Evolutionary conservation across 2,888 invertebrate genomes (phyloP).

Genomic region (Brachylomia viminalis): DNA sequence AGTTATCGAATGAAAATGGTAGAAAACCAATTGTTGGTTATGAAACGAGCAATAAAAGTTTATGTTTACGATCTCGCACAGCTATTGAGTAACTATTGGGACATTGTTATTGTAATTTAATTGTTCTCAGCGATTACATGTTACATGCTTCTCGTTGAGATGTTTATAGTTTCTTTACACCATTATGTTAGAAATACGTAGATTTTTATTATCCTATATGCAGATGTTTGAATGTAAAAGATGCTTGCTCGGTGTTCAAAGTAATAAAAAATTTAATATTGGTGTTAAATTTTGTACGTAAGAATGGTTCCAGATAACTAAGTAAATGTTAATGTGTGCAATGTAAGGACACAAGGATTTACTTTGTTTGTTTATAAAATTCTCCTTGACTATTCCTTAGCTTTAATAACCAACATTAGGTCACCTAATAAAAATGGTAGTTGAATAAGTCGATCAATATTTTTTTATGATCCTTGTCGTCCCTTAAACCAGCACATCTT

Average conservation of each 20-base stretch:
- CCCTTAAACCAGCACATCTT: background rate
- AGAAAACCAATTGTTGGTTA: constrained; percentile 9
- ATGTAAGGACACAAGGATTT: background rate
- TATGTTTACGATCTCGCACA: constrained; percentile 50
- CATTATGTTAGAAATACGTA: constrained; percentile 5
- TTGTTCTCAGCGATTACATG: constrained; percentile 34
- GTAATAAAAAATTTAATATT: background rate
- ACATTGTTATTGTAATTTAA: constrained; percentile 56
- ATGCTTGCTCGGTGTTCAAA: background rate
- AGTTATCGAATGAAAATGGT: background rate
- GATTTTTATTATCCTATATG: background rate
- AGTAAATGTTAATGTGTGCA: background rate
- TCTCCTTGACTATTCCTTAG: background rate
- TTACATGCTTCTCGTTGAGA: constrained; percentile 10
- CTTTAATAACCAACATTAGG: background rate
- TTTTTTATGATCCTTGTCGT: background rate
- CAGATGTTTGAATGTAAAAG: background rate
- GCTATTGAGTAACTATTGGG: constrained; percentile 40
- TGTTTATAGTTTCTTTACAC: constrained; percentile 25
- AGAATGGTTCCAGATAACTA: background rate
- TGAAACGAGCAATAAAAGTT: constrained; percentile 45
- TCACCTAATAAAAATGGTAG: background rate
- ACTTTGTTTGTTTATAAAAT: background rate
- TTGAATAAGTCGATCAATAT: background rate
- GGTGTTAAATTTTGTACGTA: background rate